A percentile compares a stretch with the other conserved stretches of the same genome.
Conservation (phyloP, 2,888 invertebrate species). For the Yponomeuta plumbellus region DNA sequence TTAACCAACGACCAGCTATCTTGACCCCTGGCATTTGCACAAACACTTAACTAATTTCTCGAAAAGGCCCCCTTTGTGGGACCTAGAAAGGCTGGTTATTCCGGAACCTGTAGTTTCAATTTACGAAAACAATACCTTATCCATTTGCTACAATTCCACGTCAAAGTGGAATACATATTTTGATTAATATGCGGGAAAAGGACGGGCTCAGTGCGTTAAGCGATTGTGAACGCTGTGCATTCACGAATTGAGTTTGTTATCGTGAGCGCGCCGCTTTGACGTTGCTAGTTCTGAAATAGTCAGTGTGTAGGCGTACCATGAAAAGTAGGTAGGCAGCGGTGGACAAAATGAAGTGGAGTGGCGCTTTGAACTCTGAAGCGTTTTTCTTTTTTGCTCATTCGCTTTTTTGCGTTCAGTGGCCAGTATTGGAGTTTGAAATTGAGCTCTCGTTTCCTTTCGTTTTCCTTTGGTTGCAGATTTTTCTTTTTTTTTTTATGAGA, state of each 20-base stretch:
- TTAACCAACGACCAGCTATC: conserved; percentile 35
- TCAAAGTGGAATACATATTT: conserved; percentile 74
- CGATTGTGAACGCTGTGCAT: conserved; percentile 41
- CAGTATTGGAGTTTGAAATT: neutral
- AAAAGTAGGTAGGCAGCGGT: conserved; percentile 75
- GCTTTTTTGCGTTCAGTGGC: conserved; percentile 7
- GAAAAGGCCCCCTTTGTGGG: conserved; percentile 29
- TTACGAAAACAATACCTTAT: conserved; percentile 74
- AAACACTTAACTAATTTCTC: neutral
- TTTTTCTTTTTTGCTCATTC: conserved; percentile 21
- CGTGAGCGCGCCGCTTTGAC: conserved; percentile 31
- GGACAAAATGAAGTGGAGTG: conserved; percentile 58
- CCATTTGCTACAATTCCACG: conserved; percentile 73
- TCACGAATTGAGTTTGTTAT: conserved; percentile 47
- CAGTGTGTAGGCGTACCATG: conserved; percentile 73
- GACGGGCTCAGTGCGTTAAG: conserved; percentile 45
- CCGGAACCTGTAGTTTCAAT: conserved; percentile 70
- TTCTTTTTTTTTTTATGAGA: neutral
- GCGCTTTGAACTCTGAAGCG: conserved; percentile 18
- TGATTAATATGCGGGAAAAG: conserved; percentile 75
- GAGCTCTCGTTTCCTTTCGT: neutral
- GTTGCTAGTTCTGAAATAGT: conserved; percentile 63
- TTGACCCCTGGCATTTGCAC: conserved; percentile 29
- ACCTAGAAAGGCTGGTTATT: conserved; percentile 45
- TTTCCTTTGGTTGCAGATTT: neutral